These are phyloP conservation scores for Ceyx cyanopectus DNA, from an alignment of 2,113 vertebrate genomes.

Conservation along the genomic window DNA sequence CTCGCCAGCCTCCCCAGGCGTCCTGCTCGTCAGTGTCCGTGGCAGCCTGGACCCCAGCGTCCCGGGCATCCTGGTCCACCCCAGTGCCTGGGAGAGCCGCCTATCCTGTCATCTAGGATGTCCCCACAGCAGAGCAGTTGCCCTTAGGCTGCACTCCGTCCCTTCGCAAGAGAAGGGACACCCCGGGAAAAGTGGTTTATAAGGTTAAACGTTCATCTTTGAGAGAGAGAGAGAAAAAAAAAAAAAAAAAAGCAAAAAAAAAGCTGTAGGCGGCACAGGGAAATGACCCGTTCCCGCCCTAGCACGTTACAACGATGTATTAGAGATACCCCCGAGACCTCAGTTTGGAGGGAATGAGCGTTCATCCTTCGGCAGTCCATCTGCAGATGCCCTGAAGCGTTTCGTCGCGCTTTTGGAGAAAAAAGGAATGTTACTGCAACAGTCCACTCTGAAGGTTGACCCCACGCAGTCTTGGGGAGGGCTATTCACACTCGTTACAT, in stretches of 20 bases:
- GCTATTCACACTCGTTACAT: not conserved
- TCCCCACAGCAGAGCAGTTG: not conserved
- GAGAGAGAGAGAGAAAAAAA: too few species aligned
- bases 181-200: not conserved
- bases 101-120: not conserved
- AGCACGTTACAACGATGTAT: rapidly evolving
- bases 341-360: rapidly evolving
- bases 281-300: rapidly evolving
- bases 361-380: not conserved
- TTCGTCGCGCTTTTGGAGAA: not conserved
- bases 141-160: not conserved
- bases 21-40: rapidly evolving
- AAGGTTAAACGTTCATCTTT: not conserved
- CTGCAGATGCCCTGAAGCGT: not conserved
- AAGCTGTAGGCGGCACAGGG: too few species aligned
- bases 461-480: not conserved
- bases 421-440: not conserved
- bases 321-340: not conserved
- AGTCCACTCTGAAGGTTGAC: not conserved
- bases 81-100: not conserved
- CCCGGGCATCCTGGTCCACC: too few species aligned
- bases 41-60: not conserved
- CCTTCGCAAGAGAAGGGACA: rapidly evolving
- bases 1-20: not conserved
- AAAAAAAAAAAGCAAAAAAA: too few species aligned